phyloP scores from a whole-genome alignment of 2,888 invertebrate species.

The Acheta domesticus region DNA sequence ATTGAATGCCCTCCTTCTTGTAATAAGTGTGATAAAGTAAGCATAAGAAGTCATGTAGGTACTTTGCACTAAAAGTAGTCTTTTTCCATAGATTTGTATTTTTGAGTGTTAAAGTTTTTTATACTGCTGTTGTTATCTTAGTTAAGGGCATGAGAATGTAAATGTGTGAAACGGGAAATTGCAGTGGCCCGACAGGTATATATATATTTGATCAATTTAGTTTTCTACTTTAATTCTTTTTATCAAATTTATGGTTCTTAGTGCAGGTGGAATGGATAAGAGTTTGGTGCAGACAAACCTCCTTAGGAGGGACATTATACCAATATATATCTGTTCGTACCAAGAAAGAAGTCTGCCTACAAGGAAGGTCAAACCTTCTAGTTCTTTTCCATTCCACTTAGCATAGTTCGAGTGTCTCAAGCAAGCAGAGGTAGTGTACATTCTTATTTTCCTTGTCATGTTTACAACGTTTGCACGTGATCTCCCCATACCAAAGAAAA shows the following conservation, averaged over 20 bases:
- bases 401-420: slow-evolving; percentile 25
- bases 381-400: slow-evolving; percentile 26
- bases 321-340: slow-evolving; percentile 4
- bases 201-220: slow-evolving; percentile 30
- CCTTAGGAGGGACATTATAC: slow-evolving; percentile 29
- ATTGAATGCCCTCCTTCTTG: slow-evolving; percentile 37
- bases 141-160: slow-evolving; percentile 36
- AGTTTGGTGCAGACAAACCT: slow-evolving; percentile 30
- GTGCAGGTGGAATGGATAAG: slow-evolving; percentile 28
- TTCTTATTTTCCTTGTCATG: slow-evolving; percentile 36
- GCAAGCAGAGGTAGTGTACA: slow-evolving; percentile 24
- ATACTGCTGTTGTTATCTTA: slow-evolving; percentile 39
- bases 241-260: slow-evolving; percentile 32
- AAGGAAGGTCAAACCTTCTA: slow-evolving; percentile 32
- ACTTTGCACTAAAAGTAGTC: slow-evolving; percentile 39
- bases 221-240: slow-evolving; percentile 33
- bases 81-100: slow-evolving; percentile 40
- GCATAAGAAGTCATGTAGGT: slow-evolving; percentile 36
- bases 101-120: slow-evolving; percentile 40
- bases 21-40: slow-evolving; percentile 39
- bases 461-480: slow-evolving; percentile 39
- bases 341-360: slow-evolving; percentile 21
- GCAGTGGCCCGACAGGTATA: slow-evolving; percentile 36
- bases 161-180: slow-evolving; percentile 32
- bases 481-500: slow-evolving; percentile 41